Evolutionary conservation across 2,113 vertebrate species (phyloP), one percentile per base, ranked within the genome.

Genomic region (Chlorodrepanis virens): DNA sequence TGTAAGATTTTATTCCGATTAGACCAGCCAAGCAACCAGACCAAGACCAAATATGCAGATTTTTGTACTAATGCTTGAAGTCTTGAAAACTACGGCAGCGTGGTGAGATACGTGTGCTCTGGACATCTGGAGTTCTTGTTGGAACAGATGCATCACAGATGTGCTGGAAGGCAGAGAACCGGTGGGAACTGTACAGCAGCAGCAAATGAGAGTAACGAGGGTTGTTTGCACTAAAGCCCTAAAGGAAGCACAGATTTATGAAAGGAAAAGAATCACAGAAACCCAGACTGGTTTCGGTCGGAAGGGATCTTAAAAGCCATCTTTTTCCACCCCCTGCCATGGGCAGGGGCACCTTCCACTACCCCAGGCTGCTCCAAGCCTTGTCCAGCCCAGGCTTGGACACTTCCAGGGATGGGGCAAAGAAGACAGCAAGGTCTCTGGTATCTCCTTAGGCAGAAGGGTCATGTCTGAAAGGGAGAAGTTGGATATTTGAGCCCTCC

Each of bases 331-430:
- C 20, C 12, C 8, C 8, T 68, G 44, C 18, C 37, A n/a, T 28
- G 52, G 10, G 23, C 52, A 45, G 28, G 52, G 37, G 11, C 37
- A 59, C 9, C 19, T 75, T 8, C 37, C 28, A n/a, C 19, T 10
- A 2, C 9, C 23, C 44, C 33, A 60, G 11, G 28, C 0, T 45
- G 28, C 52, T 82, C 52, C 37, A 23, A 74, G 15, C 19, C 22
- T 18, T 2, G 0, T 59, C 52, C 37, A 45, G 2, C 33, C 44
- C 0, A 0, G 23, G 4, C 52, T 7, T 45, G 77, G 19, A 12
- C 60, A 45, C 33, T 52, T 4, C 33, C 68, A 81, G 27, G 31
- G 37, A 50, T 65, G 21, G 25, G 25, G 14, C 22, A 42, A 28
- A 49, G 31, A 23, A 15, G 37, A 27, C 22, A 59, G 1, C 0